These are phyloP conservation scores for Sterna hirundo DNA, from an alignment of 2,113 vertebrate species.

Conservation along the genomic window DNA sequence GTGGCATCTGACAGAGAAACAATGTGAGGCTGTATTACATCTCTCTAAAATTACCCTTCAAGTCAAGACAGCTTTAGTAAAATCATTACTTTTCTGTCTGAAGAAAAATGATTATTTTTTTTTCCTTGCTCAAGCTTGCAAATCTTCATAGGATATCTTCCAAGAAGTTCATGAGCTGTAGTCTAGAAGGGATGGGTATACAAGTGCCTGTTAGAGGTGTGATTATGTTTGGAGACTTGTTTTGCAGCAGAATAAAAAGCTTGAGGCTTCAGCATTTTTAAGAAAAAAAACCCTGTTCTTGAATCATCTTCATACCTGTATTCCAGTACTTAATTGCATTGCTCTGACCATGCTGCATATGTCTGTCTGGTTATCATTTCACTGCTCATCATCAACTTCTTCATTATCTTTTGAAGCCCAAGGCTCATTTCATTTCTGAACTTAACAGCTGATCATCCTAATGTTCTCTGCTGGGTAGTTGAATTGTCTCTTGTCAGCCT, in stretches of 20 bases:
- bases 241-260: constrained; percentile 33
- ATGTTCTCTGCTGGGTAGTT: constrained; percentile 57
- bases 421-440: constrained; percentile 31
- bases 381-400: constrained; percentile 32
- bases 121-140: constrained; percentile 19
- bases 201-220: background rate
- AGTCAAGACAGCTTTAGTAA: background rate
- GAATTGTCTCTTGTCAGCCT: constrained; percentile 51
- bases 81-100: background rate
- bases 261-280: constrained; percentile 29
- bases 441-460: constrained; percentile 46
- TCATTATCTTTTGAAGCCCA: constrained; percentile 6
- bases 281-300: background rate
- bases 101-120: background rate
- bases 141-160: background rate
- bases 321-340: constrained; percentile 35
- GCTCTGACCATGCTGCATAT: constrained; percentile 42
- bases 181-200: constrained; percentile 6
- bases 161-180: background rate
- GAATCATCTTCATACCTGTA: constrained; percentile 46
- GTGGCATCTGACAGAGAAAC: background rate
- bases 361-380: constrained; percentile 58
- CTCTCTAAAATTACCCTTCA: background rate
- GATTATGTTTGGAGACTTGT: constrained; percentile 28
- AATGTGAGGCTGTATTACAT: background rate